Evolutionary conservation across 2,888 invertebrate species (phyloP), one percentile per base, ranked within the genome.

Genomic region (Agriopis marginaria): DNA sequence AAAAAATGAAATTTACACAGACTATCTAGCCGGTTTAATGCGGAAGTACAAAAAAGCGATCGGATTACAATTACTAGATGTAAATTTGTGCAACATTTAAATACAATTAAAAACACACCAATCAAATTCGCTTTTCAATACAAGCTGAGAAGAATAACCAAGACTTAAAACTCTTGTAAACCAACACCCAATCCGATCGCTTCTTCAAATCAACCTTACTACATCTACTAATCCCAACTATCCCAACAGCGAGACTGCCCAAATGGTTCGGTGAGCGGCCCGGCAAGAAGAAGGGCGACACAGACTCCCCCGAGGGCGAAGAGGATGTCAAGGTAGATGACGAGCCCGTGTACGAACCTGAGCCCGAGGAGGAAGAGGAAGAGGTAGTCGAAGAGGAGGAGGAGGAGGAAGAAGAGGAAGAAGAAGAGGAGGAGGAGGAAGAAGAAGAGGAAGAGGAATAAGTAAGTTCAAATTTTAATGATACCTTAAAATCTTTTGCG

Each of bases 261-360:
- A 98, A 98, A 94, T 98, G 98, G 98, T 98, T 98, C 96, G 98
- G 98, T 84, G 98, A 98, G 95, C 96, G 98, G 94, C 98, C 98
- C 79, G 98, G 98, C 95, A 98, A 98, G 94, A 98, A 98, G 95
- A 92, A 96, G 91, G 98, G 97, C 78, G 98, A 97, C 78, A 96
- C 96, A 77, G 98, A 98, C 79, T 97, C 98, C 85, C 98, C 98
- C 75, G 98, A 98, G 85, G 98, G 98, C 81, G 98, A 98, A 91
- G 98, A 98, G 86, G 97, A 97, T 89, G 96, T 97, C 86, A 97
- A 95, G 77, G 96, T 95, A 71, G 97, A 96, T 75, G 96, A 96
- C 75, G 96, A 96, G 81, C 96, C 95, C 74, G 87, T 92, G 60
- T 95, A 94, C 83, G 96, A 96, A 78, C 96, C 96, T 62, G 97